Base-by-base conservation (phyloP, 1,140 invertebrate species). In the Tetramorium simillimum region DNA sequence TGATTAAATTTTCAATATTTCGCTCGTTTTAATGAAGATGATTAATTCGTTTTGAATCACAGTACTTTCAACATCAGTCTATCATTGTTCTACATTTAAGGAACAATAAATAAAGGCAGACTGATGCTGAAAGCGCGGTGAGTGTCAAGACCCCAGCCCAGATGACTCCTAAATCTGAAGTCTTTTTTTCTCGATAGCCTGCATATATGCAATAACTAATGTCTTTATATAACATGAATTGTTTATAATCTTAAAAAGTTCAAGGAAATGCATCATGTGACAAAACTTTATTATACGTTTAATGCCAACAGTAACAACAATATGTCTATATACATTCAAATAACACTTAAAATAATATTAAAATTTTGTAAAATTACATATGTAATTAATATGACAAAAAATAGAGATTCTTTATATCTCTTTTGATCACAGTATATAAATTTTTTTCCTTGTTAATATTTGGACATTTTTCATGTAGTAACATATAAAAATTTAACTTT, bases 271-370 rank as follows among this genome's bases (percentile, higher is more conserved):
- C 46, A 80, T 89, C 76, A 75, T 70, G 49, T 87, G 86, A 56
- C 46, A 63, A 90, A 90, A 88, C 62, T 90, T 90, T 90, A 90
- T 90, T 90, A 63, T 85, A 60, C 49, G 73, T 58, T 82, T 49
- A 60, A 84, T 60, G 24, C 43, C 24, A 85, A 77, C 75, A 65
- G 18, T 67, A 90, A 88, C 73, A 90, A 88, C 73, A 90, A 88
- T 72, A 90, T 16, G 40, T 65, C 40, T 88, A 62, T 89, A 51
- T 88, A 87, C 82, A 89, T 86, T 46, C 28, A 81, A 69, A 58
- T 33, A 51, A 14, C 6, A n/a, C 73, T 85, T 86, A 86, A 81
- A 89, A 76, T 85, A 88, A n/a, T 76, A 60, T 67, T 51, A 40
- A 73, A 73, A 72, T 21, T 70, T 69, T 70, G 14, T 77, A 78